Evolutionary conservation across 53 echinoderm and acorn worm genomes (phyloP).

Genomic region (Mesocentrotus franciscanus): DNA sequence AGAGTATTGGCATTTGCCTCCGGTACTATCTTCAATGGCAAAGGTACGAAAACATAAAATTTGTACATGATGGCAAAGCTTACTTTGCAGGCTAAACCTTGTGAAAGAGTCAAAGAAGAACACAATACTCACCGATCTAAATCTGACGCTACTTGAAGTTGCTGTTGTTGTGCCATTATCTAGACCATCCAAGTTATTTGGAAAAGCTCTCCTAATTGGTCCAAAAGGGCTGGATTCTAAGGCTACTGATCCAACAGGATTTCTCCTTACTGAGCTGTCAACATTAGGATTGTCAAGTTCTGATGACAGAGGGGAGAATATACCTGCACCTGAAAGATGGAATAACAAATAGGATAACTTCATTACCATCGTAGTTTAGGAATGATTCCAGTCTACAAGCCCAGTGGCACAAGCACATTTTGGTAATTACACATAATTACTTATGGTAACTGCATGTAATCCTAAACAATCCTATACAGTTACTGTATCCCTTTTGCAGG

Average conservation of each 20-base stretch:
- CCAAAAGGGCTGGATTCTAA: conserved; percentile 71
- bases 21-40: background rate
- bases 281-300: conserved; percentile 60
- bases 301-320: conserved; percentile 78
- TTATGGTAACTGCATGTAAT: background rate
- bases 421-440: background rate
- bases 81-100: background rate
- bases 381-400: background rate
- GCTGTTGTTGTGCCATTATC: conserved; percentile 37
- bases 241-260: conserved; percentile 88
- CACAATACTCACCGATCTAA: conserved; percentile 47
- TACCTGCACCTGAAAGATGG: background rate
- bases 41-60: background rate
- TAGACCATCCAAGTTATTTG: conserved; percentile 35
- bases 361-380: background rate
- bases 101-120: background rate
- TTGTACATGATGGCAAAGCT: background rate
- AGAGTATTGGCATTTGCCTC: background rate
- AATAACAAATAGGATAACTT: background rate
- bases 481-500: too few species aligned
- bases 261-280: conserved; percentile 71
- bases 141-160: conserved; percentile 32
- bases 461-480: background rate
- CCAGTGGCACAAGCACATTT: background rate
- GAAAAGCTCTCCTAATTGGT: conserved; percentile 56